phyloP scores from a whole-genome alignment of 2,113 vertebrate species.

The Pelecanus crispus region DNA sequence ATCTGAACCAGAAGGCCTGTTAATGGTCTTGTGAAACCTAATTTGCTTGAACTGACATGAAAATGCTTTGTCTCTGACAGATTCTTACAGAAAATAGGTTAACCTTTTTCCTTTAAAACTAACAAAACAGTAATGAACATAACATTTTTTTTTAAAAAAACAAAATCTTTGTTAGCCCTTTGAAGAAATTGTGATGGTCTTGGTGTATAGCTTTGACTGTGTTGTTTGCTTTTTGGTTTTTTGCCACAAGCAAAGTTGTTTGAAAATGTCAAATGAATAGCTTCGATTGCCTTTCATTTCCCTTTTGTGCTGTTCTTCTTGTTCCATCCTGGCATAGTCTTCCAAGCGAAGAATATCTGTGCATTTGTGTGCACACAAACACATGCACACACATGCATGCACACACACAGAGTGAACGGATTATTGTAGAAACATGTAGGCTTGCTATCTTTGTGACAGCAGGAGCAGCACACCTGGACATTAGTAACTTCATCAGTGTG shows the following conservation, averaged over 20 bases:
- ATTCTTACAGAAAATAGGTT: background rate
- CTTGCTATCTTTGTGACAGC: background rate
- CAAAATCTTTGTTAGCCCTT: background rate
- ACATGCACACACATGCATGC: fast-evolving
- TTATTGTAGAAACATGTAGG: background rate
- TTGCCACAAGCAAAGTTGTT: background rate
- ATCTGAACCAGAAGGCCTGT: background rate
- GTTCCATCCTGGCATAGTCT: background rate
- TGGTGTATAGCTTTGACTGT: background rate
- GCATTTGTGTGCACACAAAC: background rate
- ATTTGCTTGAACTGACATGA: background rate
- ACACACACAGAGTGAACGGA: background rate
- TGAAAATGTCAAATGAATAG: background rate
- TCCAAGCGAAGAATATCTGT: background rate
- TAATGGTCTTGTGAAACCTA: background rate
- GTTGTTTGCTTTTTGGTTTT: background rate
- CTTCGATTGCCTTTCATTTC: background rate
- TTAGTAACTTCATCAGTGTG: background rate
- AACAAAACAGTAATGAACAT: background rate
- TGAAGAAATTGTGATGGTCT: background rate
- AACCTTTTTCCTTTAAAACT: background rate
- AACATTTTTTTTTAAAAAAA: background rate
- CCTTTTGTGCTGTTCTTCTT: background rate
- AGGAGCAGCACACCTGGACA: background rate
- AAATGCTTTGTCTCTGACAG: background rate